Evolutionary conservation across 1,140 invertebrate species (phyloP).

Genomic region (Drosophila sp.): DNA sequence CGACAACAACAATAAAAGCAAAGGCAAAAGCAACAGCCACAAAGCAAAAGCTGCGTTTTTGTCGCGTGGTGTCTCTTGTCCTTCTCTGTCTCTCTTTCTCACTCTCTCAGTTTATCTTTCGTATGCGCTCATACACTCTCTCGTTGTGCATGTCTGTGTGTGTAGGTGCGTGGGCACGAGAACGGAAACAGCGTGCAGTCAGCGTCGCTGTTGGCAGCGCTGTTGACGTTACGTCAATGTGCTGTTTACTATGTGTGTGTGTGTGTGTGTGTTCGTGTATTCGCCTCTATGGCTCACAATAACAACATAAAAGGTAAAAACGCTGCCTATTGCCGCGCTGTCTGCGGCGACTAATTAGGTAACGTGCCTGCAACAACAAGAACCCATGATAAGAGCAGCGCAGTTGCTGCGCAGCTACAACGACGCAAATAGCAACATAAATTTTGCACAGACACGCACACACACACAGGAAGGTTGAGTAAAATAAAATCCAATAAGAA

Average conservation of each 20-base stretch:
- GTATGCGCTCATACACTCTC: neutral
- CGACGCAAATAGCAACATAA: slow-evolving; percentile 81
- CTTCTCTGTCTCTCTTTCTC: slow-evolving; percentile 7
- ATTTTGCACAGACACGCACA: slow-evolving; percentile 64
- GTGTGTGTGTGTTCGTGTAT: slow-evolving; percentile 41
- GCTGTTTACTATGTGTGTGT: slow-evolving; percentile 14
- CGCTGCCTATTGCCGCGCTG: slow-evolving; percentile 73
- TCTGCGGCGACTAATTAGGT: slow-evolving; percentile 83
- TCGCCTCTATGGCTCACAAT: slow-evolving; percentile 38
- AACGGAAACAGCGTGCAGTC: slow-evolving; percentile 72
- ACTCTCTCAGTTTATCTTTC: too few relatives aligned
- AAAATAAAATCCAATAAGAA: slow-evolving; percentile 71
- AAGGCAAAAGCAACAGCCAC: slow-evolving; percentile 22
- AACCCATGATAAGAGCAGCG: slow-evolving; percentile 73
- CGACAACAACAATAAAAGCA: slow-evolving; percentile 16
- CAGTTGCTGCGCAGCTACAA: slow-evolving; percentile 66
- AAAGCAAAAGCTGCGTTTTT: slow-evolving; percentile 49
- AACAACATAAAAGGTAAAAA: slow-evolving; percentile 74
- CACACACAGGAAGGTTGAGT: slow-evolving; percentile 17
- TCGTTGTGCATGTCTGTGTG: slow-evolving; percentile 17
- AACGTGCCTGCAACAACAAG: slow-evolving; percentile 69
- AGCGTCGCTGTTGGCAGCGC: slow-evolving; percentile 39
- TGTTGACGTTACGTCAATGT: slow-evolving; percentile 74
- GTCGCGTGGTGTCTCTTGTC: slow-evolving; percentile 49
- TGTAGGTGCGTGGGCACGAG: slow-evolving; percentile 70